Evolutionary conservation across 1,140 invertebrate genomes (phyloP).

Genomic region (Apolygus lucorum): DNA sequence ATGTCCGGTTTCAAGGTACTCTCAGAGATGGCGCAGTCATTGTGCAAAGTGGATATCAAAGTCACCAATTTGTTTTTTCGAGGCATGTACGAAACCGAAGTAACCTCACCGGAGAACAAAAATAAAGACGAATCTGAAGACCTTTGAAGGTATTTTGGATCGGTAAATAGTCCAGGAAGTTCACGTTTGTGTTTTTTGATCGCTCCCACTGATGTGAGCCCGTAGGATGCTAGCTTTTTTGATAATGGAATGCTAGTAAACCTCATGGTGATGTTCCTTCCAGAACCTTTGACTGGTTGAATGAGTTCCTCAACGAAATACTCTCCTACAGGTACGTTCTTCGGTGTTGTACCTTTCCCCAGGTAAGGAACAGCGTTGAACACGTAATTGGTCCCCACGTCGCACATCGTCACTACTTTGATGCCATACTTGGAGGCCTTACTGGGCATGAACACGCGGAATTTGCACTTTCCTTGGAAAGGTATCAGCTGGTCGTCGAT

Average conservation of each 20-base stretch:
- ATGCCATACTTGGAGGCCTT: constrained; percentile 37
- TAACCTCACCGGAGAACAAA: constrained; percentile 26
- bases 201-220: constrained; percentile 30
- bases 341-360: constrained; percentile 34
- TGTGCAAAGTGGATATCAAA: constrained; percentile 36
- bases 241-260: constrained; percentile 33
- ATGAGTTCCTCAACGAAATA: constrained; percentile 34
- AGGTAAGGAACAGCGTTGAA: constrained; percentile 37
- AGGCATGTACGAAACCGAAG: constrained; percentile 29
- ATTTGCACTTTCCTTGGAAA: constrained; percentile 33
- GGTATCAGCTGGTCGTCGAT: background rate
- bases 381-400: constrained; percentile 37
- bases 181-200: constrained; percentile 27
- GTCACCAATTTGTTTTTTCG: constrained; percentile 35
- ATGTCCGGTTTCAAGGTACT: constrained; percentile 34
- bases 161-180: constrained; percentile 25
- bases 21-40: constrained; percentile 27
- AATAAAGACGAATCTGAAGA: constrained; percentile 31
- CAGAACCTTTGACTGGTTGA: constrained; percentile 27
- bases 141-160: constrained; percentile 27
- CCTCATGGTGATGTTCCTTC: constrained; percentile 37
- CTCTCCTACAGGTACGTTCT: constrained; percentile 21
- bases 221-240: constrained; percentile 33
- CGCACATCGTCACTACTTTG: constrained; percentile 39
- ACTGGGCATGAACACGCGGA: constrained; percentile 24